Conservation (phyloP, 2,113 vertebrate genomes). For the human region GRCh38 chr21:32455501-32456000, state of each 20-base stretch:
- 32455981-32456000: too few species aligned
- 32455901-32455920: too few species aligned
- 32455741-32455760: not conserved
- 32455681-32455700: not conserved
- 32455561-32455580: too few species aligned
- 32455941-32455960: too few species aligned
- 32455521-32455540: too few species aligned
- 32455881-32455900: not conserved
- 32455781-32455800: not conserved
- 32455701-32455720: not conserved
- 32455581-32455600: not conserved
- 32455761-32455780: not conserved
- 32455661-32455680: not conserved
- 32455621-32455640: not conserved
- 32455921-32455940: too few species aligned
- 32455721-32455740: not conserved
- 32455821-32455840: not conserved
- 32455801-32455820: not conserved
- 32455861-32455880: conserved; percentile 12
- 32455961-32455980: too few species aligned
- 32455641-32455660: not conserved
- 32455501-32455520: not conserved
- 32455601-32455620: not conserved
- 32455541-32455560: not conserved
- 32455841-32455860: not conserved